These are phyloP conservation scores for Calameuta pallipes DNA, from an alignment of 2,888 invertebrate genomes.

Conservation along the genomic window DNA sequence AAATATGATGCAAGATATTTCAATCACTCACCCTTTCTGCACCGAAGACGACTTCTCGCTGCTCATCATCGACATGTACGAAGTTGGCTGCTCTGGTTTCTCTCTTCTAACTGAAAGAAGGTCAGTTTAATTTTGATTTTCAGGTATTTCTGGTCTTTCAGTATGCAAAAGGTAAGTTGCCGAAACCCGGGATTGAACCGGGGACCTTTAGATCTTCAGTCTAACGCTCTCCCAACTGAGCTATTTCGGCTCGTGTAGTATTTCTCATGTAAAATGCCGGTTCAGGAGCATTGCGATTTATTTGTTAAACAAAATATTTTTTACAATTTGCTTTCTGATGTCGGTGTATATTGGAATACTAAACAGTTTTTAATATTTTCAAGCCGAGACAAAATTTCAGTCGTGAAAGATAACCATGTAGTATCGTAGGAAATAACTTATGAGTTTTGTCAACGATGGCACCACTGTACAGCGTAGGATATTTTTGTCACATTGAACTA, in stretches of 20 bases:
- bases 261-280: neutral
- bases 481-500: neutral
- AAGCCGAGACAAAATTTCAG: neutral
- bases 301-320: neutral
- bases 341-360: neutral
- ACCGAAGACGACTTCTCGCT: neutral
- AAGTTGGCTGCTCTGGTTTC: neutral
- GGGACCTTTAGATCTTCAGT: conserved; percentile 80
- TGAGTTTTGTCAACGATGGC: neutral
- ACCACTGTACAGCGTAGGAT: neutral
- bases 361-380: neutral
- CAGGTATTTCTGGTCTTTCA: neutral
- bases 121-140: neutral
- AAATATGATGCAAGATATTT: neutral
- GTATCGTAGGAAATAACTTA: neutral
- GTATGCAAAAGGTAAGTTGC: conserved; percentile 63
- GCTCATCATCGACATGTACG: neutral
- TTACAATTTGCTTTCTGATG: neutral
- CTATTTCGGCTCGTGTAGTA: conserved; percentile 69
- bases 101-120: neutral
- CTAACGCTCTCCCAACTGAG: conserved; percentile 77
- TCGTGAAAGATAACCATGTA: neutral
- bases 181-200: conserved; percentile 80
- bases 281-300: neutral
- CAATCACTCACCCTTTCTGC: neutral